A percentile compares a stretch with the other conserved stretches of the same genome.
Evolutionary conservation across 1,140 invertebrate genomes (phyloP).

Genomic region (Callitettix versicolor): DNA sequence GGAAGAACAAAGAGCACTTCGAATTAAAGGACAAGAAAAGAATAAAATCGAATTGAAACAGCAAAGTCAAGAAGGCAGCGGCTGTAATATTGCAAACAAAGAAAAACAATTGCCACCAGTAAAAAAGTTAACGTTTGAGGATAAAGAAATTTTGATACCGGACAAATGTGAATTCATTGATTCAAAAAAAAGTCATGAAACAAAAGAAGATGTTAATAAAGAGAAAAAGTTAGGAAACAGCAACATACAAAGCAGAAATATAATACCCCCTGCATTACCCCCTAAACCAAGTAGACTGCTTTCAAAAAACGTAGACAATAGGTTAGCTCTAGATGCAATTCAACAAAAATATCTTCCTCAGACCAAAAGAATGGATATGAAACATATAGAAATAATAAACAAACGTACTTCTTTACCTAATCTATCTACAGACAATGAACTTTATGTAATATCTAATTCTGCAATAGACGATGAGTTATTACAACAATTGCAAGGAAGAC

Average conservation of each 20-base stretch:
- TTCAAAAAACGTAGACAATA: slow-evolving; percentile 3
- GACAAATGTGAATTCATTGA: not conserved
- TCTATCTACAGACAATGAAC: slow-evolving; percentile 20
- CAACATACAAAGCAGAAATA: not conserved
- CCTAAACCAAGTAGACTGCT: slow-evolving; percentile 42
- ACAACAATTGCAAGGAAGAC: slow-evolving; percentile 17
- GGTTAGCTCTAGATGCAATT: not conserved
- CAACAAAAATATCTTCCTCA: slow-evolving; percentile 2
- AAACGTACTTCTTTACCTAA: slow-evolving; percentile 9
- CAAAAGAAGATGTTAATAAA: not conserved
- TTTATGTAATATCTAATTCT: slow-evolving; percentile 27
- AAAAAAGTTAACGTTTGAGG: not conserved
- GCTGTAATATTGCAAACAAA: not conserved
- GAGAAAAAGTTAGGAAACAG: not conserved
- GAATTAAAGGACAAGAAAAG: slow-evolving; percentile 10
- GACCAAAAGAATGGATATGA: slow-evolving; percentile 1
- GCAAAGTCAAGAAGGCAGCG: too few relatives aligned
- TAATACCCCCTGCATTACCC: slow-evolving; percentile 48
- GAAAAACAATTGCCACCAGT: slow-evolving; percentile 2
- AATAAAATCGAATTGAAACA: slow-evolving; percentile 1
- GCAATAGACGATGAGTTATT: slow-evolving; percentile 24
- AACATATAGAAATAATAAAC: slow-evolving; percentile 15
- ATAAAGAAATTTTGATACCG: not conserved
- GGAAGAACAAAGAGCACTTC: slow-evolving; percentile 17
- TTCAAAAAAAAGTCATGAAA: not conserved